Base-by-base conservation (phyloP, 2,113 vertebrate species). In the Crypturellus undulatus region DNA sequence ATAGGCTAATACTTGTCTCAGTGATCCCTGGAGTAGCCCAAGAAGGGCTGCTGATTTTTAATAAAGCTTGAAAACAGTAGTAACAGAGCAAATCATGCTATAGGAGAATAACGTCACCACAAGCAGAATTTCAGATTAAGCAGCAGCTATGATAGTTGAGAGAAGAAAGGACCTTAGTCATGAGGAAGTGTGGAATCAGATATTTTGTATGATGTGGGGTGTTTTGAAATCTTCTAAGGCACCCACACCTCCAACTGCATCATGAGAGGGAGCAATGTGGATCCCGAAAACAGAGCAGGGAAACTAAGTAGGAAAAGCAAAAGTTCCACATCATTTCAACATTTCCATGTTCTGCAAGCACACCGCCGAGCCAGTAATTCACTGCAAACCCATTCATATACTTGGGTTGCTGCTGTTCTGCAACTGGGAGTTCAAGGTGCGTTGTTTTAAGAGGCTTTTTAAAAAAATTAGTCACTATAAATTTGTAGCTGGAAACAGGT, bases 211-310 rank as follows among this genome's bases (percentile, higher is more conserved):
- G 15, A 5, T 36, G 15, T 34, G 54, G 24, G 6, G 8, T 18
- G 79, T 19, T 26, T 32, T 40, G 62, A 82, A 67, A 79, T 59
- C 45, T 76, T 25, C 54, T 56, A 18, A 0, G 0, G 56, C 40
- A 70, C 15, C 16, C 51, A 67, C 17, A 75, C 18, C 49, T 36
- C 26, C 7, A 3, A 18, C 20, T 60, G 52, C 28, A 51, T 52
- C 43, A 13, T 0, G 1, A 24, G 34, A 77, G 17, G 6, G 18
- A 42, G 24, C 16, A n/a, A 45, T 4, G 26, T 22, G 25, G 56
- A 59, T 13, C 6, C 4, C 42, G 52, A 58, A 70, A 36, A 32
- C 0, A 3, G 38, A 36, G 25, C 25, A 80, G 15, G 24, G 26
- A 83, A 59, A 76, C 18, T 76, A 80, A 90, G 42, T 5, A 71